Percentiles rank a stretch among this genome's conserved stretches.
phyloP scores from a whole-genome alignment of 2,113 vertebrate genomes.

The Beaufortia kweichowensis region DNA sequence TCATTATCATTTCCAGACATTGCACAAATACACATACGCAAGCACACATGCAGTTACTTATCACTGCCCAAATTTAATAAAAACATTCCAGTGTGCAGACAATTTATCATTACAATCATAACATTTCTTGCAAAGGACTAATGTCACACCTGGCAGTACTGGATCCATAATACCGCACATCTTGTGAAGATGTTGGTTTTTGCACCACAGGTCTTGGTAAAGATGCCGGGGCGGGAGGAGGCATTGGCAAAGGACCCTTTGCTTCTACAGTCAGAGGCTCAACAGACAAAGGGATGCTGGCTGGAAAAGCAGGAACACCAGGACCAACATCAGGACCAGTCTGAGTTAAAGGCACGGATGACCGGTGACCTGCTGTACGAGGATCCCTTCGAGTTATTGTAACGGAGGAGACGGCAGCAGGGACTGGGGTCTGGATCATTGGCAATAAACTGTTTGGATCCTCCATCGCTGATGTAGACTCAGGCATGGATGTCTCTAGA shows the following conservation, averaged over 20 bases:
- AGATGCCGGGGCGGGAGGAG: slow-evolving; percentile 67
- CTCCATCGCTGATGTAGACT: slow-evolving; percentile 63
- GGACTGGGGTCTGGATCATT: slow-evolving; percentile 29
- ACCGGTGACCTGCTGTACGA: slow-evolving; percentile 79
- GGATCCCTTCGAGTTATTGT: slow-evolving; percentile 90
- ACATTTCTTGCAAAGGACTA: too few species aligned
- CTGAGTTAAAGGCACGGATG: slow-evolving; percentile 47
- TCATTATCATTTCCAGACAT: too few species aligned
- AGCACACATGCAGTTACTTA: too few species aligned
- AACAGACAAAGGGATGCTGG: slow-evolving; percentile 47
- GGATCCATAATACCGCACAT: slow-evolving; percentile 4
- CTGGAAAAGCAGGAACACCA: slow-evolving; percentile 38
- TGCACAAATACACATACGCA: too few species aligned
- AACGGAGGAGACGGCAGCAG: slow-evolving; percentile 76
- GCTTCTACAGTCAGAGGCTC: slow-evolving; percentile 38
- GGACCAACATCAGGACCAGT: slow-evolving; percentile 54
- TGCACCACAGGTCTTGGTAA: slow-evolving; percentile 76
- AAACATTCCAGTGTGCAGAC: too few species aligned
- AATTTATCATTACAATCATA: too few species aligned
- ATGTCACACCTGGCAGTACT: slow-evolving; percentile 41
- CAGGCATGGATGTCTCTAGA: slow-evolving; percentile 53
- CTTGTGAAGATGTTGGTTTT: slow-evolving; percentile 75
- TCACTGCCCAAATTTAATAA: too few species aligned
- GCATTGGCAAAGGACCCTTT: slow-evolving; percentile 66
- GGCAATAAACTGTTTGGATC: slow-evolving; percentile 52